Evolutionary conservation across 2,888 invertebrate genomes (phyloP), one percentile per base, ranked within the genome.

Genomic region (Nowickia ferox): DNA sequence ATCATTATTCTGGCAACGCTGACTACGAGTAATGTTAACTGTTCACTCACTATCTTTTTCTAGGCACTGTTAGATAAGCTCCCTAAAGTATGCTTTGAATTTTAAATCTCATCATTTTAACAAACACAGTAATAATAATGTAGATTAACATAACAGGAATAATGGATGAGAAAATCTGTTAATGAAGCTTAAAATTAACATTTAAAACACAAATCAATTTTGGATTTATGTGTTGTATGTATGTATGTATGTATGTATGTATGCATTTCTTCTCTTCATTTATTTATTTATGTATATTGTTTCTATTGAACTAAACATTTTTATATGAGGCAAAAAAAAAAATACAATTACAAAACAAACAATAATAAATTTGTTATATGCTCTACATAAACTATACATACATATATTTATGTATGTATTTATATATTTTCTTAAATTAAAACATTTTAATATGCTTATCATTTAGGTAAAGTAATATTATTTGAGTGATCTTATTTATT

Each of bases 171-270:
- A 17, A 57, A 30, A 10, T 17, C 8, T 1, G 6, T 2, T 42
- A 42, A 63, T 42, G 13, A 59, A 59, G 22, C 5, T 40, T 19
- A 22, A 71, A 44, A 42, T 30, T 53, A 59, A 61, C 22, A 71
- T 76, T 57, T 46, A 65, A 77, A 71, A 72, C 71, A 69, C 75
- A 57, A 63, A 42, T 61, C 15, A 69, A 46, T n/a, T 69, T 53
- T 75, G 15, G 19, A 63, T 48, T 55, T 10, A 57, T 15, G 2
- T 17, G 2, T n/a, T 40, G 30, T 30, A 30, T 30, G 30, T 6
- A 30, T 6, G 5, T 6, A 30, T 15, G 2, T 17, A 9, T 40
- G 30, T 30, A 30, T 30, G 30, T 6, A 30, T 6, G 5, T 6
- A 30, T 57, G 2, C 59, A 17, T 66, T 83, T 48, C 15, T 17